phyloP scores from a whole-genome alignment of 1,140 invertebrate species.

The Pseudomyrmex dendroicus region DNA sequence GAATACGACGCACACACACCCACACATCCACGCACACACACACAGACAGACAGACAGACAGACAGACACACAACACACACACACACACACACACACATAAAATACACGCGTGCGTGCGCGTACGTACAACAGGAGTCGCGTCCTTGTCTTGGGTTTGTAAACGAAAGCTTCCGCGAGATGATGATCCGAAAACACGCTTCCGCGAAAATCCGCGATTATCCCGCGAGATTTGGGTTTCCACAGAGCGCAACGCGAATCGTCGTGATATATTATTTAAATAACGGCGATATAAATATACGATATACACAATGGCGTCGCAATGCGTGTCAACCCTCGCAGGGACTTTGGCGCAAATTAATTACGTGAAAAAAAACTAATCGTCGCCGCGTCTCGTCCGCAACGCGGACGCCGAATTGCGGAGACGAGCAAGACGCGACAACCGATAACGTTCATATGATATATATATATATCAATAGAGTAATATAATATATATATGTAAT shows the following conservation, averaged over 20 bases:
- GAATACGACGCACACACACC: constrained; percentile 67
- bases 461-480: constrained; percentile 73
- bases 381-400: constrained; percentile 60
- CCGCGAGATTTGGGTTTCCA: constrained; percentile 51
- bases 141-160: too few relatives aligned
- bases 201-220: constrained; percentile 6
- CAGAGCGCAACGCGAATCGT: constrained; percentile 64
- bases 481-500: constrained; percentile 76
- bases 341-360: constrained; percentile 25
- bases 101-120: constrained; percentile 73
- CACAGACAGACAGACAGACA: constrained; percentile 21
- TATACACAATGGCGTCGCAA: constrained; percentile 50
- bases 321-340: constrained; percentile 32
- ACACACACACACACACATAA: constrained; percentile 60
- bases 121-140: constrained; percentile 62
- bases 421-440: constrained; percentile 58
- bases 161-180: too few relatives aligned
- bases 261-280: constrained; percentile 45
- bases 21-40: constrained; percentile 58
- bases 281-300: constrained; percentile 1
- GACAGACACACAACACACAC: constrained; percentile 57
- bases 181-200: constrained; percentile 12
- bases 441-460: constrained; percentile 57
- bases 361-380: not conserved
- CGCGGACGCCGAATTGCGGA: constrained; percentile 54